Evolutionary conservation across 1,140 invertebrate species (phyloP).

Genomic region (Drosophila athabasca): DNA sequence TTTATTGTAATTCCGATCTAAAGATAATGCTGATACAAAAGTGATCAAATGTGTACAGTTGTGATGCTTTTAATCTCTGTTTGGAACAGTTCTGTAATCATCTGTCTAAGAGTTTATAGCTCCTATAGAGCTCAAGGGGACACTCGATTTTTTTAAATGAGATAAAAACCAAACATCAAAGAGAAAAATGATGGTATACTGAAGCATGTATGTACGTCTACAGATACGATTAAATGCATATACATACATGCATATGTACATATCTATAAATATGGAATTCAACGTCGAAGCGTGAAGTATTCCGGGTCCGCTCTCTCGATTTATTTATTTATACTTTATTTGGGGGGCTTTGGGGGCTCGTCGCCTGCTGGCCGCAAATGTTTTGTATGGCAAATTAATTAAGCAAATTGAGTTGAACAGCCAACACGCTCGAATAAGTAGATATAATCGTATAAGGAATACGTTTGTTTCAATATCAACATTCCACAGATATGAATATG

Average conservation of each 20-base stretch:
- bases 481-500: too few species aligned
- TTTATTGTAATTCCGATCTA: too few species aligned
- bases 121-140: too few species aligned
- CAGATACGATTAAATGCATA: conserved; percentile 9
- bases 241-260: too few species aligned
- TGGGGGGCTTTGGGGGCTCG: conserved; percentile 41
- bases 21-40: too few species aligned
- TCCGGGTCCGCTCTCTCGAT: conserved; percentile 3
- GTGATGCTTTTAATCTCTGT: too few species aligned
- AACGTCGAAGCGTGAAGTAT: conserved; percentile 22
- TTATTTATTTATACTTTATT: conserved; percentile 44
- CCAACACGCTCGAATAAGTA: background rate
- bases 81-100: too few species aligned
- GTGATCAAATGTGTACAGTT: too few species aligned
- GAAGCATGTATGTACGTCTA: too few species aligned
- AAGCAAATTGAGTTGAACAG: conserved; percentile 23
- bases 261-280: conserved; percentile 14
- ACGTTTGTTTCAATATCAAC: background rate
- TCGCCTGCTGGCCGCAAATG: conserved; percentile 6
- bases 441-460: conserved; percentile 2
- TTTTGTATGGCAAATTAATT: conserved; percentile 31
- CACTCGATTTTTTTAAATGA: background rate
- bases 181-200: too few species aligned
- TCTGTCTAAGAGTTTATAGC: too few species aligned
- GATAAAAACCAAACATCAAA: background rate